phyloP scores from a whole-genome alignment of 2,797 vertebrate genomes.

The Falco cherrug region DNA sequence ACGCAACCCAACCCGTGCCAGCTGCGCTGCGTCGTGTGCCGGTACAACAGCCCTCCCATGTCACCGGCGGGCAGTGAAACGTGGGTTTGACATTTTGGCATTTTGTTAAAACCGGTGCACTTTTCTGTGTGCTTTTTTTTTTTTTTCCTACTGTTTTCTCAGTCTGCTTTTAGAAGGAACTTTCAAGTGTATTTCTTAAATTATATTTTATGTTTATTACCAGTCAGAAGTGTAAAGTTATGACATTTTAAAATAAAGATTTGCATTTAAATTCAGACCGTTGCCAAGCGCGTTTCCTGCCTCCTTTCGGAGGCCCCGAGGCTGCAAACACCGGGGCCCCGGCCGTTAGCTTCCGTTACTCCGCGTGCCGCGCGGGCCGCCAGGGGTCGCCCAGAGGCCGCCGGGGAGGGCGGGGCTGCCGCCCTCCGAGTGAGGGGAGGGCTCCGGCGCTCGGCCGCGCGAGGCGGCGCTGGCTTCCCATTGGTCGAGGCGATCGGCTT shows the following conservation, averaged over 20 bases:
- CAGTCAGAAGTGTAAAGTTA: constrained; percentile 10
- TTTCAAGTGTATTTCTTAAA: constrained; percentile 39
- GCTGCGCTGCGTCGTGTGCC: not conserved
- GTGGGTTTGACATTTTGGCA: not conserved
- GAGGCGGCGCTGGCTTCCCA: not conserved
- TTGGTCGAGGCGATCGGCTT: not conserved
- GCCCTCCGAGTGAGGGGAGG: too few relatives aligned
- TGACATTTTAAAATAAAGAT: constrained; percentile 51
- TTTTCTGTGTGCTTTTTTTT: not conserved
- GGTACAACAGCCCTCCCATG: too few relatives aligned
- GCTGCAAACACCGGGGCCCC: not conserved
- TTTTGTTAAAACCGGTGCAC: not conserved
- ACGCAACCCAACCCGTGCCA: not conserved
- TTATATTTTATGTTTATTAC: constrained; percentile 60
- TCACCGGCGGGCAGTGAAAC: not conserved
- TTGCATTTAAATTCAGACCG: constrained; percentile 36
- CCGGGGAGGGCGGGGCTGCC: not conserved
- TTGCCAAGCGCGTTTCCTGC: not conserved
- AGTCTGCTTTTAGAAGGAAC: constrained; percentile 47
- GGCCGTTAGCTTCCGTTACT: rapidly evolving
- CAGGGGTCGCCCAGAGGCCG: not conserved
- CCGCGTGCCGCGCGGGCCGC: not conserved
- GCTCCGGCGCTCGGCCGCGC: not conserved
- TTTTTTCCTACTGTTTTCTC: constrained; percentile 22
- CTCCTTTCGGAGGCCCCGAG: too few relatives aligned